Evolutionary conservation across 2,888 invertebrate genomes (phyloP).

Genomic region (Polydrusus tereticollis): DNA sequence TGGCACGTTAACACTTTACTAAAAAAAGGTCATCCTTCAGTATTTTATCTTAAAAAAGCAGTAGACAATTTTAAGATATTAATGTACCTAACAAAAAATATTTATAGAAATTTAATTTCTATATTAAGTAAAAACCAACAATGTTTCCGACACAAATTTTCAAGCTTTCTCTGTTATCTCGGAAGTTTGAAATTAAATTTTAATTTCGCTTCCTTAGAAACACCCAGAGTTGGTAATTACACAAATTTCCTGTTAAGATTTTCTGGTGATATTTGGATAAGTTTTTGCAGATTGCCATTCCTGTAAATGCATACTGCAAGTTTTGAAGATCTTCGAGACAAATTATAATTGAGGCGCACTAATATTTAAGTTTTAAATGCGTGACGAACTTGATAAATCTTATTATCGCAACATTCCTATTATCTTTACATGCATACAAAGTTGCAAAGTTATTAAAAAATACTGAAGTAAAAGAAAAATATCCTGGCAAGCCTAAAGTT

Average conservation of each 20-base stretch:
- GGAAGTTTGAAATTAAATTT: conserved; percentile 38
- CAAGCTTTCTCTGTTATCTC: conserved; percentile 1
- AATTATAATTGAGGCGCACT: neutral
- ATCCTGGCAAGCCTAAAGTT: no score
- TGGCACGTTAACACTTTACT: no score
- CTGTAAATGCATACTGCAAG: neutral
- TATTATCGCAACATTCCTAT: no score
- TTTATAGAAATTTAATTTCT: neutral
- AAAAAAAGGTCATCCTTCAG: no score
- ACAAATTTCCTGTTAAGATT: conserved; percentile 31
- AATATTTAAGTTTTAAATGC: no score
- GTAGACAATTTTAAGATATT: no score
- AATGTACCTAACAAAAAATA: neutral
- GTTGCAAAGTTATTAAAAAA: no score
- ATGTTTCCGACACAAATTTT: conserved; percentile 7
- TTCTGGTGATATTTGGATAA: conserved; percentile 18
- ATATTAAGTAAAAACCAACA: neutral
- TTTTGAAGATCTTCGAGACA: neutral
- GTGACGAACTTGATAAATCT: no score
- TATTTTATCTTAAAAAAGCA: no score
- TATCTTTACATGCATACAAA: no score
- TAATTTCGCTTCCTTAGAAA: conserved; percentile 28
- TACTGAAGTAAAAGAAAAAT: no score
- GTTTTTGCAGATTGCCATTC: conserved; percentile 14
- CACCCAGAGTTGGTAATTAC: conserved; percentile 31